These are phyloP conservation scores for Scaeva pyrastri DNA, from an alignment of 2,888 invertebrate species.

Conservation along the genomic window DNA sequence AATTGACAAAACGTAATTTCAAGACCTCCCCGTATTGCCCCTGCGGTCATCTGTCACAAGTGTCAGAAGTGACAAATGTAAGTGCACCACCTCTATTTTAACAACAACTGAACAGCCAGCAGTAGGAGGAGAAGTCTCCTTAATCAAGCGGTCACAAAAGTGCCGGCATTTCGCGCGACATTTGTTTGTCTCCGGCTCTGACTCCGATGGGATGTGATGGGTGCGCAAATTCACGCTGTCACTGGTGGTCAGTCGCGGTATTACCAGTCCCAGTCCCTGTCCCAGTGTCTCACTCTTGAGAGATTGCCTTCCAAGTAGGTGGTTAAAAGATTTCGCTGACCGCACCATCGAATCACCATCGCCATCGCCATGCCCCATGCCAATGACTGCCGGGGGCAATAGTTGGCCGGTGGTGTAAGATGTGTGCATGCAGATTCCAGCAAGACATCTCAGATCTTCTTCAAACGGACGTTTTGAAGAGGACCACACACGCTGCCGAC, in stretches of 20 bases:
- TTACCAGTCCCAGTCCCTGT: background rate
- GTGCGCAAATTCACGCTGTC: constrained; percentile 66
- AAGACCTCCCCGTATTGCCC: constrained; percentile 29
- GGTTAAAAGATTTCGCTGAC: constrained; percentile 51
- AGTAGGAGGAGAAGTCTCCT: constrained; percentile 41
- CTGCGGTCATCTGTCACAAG: constrained; percentile 54
- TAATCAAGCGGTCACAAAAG: constrained; percentile 62
- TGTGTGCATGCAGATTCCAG: constrained; percentile 55
- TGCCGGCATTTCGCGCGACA: constrained; percentile 64
- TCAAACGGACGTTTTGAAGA: constrained; percentile 69
- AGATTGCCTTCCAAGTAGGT: constrained; percentile 50
- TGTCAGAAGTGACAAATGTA: constrained; percentile 66
- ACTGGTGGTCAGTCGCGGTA: background rate
- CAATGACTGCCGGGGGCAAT: constrained; percentile 52
- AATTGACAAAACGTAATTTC: constrained; percentile 58
- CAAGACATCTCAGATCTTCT: constrained; percentile 62
- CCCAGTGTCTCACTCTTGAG: constrained; percentile 31
- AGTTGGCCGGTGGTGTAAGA: constrained; percentile 41
- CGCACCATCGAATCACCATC: constrained; percentile 22
- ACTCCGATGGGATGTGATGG: constrained; percentile 1
- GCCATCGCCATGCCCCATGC: no score
- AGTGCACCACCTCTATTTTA: constrained; percentile 62
- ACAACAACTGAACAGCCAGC: background rate
- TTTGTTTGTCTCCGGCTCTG: constrained; percentile 57
- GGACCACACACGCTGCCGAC: constrained; percentile 63